These are phyloP conservation scores for Drosophila acutilabella DNA, from an alignment of 2,888 invertebrate species.

Conservation along the genomic window DNA sequence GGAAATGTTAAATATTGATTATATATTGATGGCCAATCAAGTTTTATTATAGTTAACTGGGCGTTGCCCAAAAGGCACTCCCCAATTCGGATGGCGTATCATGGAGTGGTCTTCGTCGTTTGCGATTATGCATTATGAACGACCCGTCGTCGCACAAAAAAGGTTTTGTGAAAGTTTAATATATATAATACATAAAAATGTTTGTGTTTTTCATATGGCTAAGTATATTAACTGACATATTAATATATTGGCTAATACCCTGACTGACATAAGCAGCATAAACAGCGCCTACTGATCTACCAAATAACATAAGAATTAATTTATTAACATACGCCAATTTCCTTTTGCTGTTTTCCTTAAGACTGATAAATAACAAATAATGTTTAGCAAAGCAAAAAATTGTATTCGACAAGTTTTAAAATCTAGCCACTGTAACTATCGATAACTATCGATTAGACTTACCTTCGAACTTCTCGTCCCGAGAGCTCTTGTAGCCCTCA, in stretches of 20 bases:
- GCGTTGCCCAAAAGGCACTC: constrained; percentile 54
- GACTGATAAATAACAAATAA: no score
- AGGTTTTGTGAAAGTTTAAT: constrained; percentile 3
- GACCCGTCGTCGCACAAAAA: not conserved
- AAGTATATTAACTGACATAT: constrained; percentile 28
- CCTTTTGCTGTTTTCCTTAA: no score
- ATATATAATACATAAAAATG: not conserved
- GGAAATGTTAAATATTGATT: constrained; percentile 12
- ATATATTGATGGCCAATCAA: constrained; percentile 14
- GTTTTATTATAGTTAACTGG: constrained; percentile 38
- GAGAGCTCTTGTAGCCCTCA: constrained; percentile 71
- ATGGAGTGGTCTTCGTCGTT: constrained; percentile 17
- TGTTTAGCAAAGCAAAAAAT: no score
- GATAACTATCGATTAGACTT: constrained; percentile 35
- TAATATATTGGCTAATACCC: not conserved
- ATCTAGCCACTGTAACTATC: not conserved
- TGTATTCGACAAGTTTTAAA: no score
- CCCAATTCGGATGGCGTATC: constrained; percentile 59
- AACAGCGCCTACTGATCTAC: constrained; percentile 13
- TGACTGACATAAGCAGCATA: not conserved
- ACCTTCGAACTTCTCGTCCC: constrained; percentile 84
- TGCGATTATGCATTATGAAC: constrained; percentile 20
- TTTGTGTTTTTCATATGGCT: constrained; percentile 4
- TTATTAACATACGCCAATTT: no score
- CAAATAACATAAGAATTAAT: no score